Percentiles rank a stretch among this genome's conserved stretches.
phyloP scores from a whole-genome alignment of 2,797 vertebrate species.

The Sebastes reedi region DNA sequence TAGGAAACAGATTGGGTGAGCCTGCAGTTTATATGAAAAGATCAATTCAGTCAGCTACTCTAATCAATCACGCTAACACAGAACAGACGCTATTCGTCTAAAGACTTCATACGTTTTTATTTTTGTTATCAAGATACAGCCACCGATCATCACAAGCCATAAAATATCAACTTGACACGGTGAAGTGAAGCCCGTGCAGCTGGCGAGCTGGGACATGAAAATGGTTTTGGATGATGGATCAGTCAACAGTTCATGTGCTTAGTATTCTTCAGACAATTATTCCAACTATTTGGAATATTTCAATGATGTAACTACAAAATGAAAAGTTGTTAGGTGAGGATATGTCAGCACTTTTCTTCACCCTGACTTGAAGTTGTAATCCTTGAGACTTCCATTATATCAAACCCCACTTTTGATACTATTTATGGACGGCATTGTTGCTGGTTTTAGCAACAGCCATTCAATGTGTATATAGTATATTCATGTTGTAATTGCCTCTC shows the following conservation, averaged over 20 bases:
- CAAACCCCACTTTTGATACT: neutral
- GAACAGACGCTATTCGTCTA: slow-evolving; percentile 9
- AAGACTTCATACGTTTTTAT: slow-evolving; percentile 13
- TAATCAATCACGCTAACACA: slow-evolving; percentile 30
- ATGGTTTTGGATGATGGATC: slow-evolving; percentile 23
- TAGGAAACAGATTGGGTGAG: slow-evolving; percentile 24
- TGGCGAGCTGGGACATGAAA: neutral
- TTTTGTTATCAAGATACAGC: slow-evolving; percentile 25
- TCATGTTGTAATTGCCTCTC: neutral
- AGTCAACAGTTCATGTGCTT: slow-evolving; percentile 20
- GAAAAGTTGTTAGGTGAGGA: neutral
- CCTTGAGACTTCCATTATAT: neutral
- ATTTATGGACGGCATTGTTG: neutral
- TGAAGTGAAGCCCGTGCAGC: slow-evolving; percentile 7
- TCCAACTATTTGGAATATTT: slow-evolving; percentile 38
- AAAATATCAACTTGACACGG: slow-evolving; percentile 3
- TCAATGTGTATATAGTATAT: neutral
- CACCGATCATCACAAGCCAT: slow-evolving; percentile 28
- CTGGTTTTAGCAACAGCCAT: neutral
- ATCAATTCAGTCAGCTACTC: slow-evolving; percentile 40
- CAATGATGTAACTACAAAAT: neutral
- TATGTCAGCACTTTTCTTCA: neutral
- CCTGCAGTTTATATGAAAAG: slow-evolving; percentile 15
- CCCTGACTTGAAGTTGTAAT: neutral
- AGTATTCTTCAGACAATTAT: slow-evolving; percentile 11